Evolutionary conservation across 1,140 invertebrate species (phyloP), one percentile per base, ranked within the genome.

Genomic region (Helicoverpa zea): DNA sequence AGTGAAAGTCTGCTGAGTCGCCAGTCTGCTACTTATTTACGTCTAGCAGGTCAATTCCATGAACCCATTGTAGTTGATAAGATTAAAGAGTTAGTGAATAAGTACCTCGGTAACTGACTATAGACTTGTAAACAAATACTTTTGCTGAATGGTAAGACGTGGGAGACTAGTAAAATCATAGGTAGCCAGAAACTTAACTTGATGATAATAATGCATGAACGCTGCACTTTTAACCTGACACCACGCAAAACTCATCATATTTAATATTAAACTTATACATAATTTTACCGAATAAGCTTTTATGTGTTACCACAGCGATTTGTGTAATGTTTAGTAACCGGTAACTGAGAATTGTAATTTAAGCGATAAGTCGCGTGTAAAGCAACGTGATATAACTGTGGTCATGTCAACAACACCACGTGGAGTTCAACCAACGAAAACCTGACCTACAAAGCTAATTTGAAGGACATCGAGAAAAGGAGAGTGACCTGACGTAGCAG

Each of bases 401-500:
- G 72, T 82, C 80, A 87, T 84, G 86, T 86, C 84, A 92, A 92
- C 88, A 93, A 91, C 85, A 87, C 88, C 91, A 94, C 91, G 91
- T 93, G 92, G 90, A 86, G 84, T 83, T 86, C 82, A 86, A 88
- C 86, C 84, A 87, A 84, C 86, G 89, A 93, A 92, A 93, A 94
- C 93, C 93, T 94, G 93, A 94, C 93, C 93, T 94, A 94, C 93
- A 94, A 91, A 94, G 93, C 93, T 94, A 94, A 94, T 94, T 94
- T 94, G 93, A 94, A 94, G 93, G 93, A 94, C 93, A 94, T 91
- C 93, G 90, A 92, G 93, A 94, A 94, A 94, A 93, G 93, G 93
- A 94, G 93, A 94, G 93, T 94, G 93, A 94, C 92, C 93, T 94
- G 93, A 94, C 93, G 93, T 91, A 88, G 93, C 89, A 88, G 88